Evolutionary conservation across 2,113 vertebrate genomes (phyloP), one percentile per base, ranked within the genome.

Genomic region (Halichoerus grypus): DNA sequence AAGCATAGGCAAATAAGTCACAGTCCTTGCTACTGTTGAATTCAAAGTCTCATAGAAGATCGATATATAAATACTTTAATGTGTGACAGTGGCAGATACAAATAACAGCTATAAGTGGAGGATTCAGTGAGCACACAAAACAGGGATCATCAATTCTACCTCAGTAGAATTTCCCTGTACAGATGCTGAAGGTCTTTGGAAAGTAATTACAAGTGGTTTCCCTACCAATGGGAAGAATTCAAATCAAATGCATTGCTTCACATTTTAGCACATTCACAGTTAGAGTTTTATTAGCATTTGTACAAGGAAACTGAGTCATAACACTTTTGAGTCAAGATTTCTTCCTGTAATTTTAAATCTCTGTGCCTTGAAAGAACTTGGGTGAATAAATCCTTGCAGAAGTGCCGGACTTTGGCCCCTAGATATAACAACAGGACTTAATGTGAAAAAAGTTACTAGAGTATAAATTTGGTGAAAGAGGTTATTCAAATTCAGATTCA

Each of bases 401-500:
- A 98, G 51, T 21, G 22, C 49, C 28, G 53, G 63, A 76, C 83
- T 49, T 33, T 36, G 24, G 6, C 15, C 33, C 42, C 63, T 86
- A 46, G 24, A 42, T 76, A 49, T 53, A 84, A 14, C 24, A 76
- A 72, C 10, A 36, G 13, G 8, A 19, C 39, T 97, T 88, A 96
- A 94, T 33, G 7, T 55, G 39, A 89, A 93, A 80, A 1, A 10
- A 93, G 63, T 85, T 72, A 51, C 49, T 51, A 3, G 21, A 88
- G 24, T 67, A 18, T 59, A 87, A 71, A 28, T n/a, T 76, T 95
- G 39, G 42, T 84, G 33, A 51, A 72, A 96, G n/a, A 88, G 61
- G 76, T 96, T 81, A 88, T 51, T 18, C 24, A 91, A 97, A 95
- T 87, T 92, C 91, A 96, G 82, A 74, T 76, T 85, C 84, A 57